phyloP scores from a whole-genome alignment of 2,888 invertebrate species.

The Malthinus seriepunctatus region DNA sequence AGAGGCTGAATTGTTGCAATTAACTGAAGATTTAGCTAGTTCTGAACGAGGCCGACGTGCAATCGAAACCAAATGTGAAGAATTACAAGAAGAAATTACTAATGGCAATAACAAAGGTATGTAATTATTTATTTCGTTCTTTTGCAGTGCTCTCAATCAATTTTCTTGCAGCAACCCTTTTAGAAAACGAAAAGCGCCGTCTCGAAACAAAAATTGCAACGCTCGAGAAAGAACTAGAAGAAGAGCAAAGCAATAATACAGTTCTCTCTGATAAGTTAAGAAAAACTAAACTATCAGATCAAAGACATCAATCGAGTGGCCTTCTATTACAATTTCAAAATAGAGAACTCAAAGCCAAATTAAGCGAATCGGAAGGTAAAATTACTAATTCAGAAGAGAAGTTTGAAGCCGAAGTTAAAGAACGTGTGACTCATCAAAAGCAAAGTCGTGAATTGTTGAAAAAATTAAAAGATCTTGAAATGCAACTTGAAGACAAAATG shows the following conservation, averaged over 20 bases:
- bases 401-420: conserved; percentile 90
- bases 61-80: conserved; percentile 95
- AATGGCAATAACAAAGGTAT: conserved; percentile 74
- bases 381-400: conserved; percentile 95
- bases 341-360: conserved; percentile 92
- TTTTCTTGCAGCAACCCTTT: conserved; percentile 59
- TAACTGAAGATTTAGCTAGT: conserved; percentile 79
- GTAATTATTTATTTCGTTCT: background rate
- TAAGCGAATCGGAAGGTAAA: conserved; percentile 94
- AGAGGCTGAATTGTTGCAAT: conserved; percentile 83
- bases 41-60: conserved; percentile 85
- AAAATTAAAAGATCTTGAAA: conserved; percentile 87
- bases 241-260: conserved; percentile 96
- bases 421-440: conserved; percentile 87
- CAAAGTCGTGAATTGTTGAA: conserved; percentile 92
- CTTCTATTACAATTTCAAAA: conserved; percentile 90
- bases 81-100: conserved; percentile 90
- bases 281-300: conserved; percentile 87
- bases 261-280: conserved; percentile 84
- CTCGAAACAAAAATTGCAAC: conserved; percentile 92
- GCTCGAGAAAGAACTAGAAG: conserved; percentile 96
- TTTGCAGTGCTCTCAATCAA: background rate
- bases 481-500: conserved; percentile 96
- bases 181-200: conserved; percentile 95
- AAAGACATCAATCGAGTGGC: conserved; percentile 91